Conservation (phyloP, 2,888 invertebrate species). For the Latheticus oryzae region DNA sequence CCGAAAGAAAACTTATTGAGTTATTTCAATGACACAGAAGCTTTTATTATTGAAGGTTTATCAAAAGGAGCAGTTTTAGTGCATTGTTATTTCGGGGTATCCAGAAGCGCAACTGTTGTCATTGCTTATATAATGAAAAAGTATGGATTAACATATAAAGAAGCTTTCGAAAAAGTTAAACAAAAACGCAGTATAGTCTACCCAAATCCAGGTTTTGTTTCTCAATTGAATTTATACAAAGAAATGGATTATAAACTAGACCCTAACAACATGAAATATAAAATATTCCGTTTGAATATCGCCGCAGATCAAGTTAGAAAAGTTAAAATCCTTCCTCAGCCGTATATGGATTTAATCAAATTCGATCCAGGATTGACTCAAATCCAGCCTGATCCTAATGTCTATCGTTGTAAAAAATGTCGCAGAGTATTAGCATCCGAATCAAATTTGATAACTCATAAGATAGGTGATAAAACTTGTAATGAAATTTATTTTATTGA, state of each 20-base stretch:
- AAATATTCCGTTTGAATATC: constrained; percentile 79
- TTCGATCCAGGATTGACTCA: constrained; percentile 82
- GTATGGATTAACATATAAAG: constrained; percentile 76
- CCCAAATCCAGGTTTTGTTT: constrained; percentile 85
- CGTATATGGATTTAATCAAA: constrained; percentile 81
- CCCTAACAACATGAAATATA: constrained; percentile 76
- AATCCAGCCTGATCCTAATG: constrained; percentile 80
- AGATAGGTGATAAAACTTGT: constrained; percentile 69
- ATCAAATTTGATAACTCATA: constrained; percentile 82
- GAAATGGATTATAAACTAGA: constrained; percentile 82
- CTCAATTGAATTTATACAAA: constrained; percentile 82
- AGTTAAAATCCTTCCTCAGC: constrained; percentile 86
- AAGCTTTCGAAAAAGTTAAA: constrained; percentile 78
- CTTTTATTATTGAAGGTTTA: constrained; percentile 80
- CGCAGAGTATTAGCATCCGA: constrained; percentile 84
- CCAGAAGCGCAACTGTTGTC: constrained; percentile 88
- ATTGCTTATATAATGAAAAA: constrained; percentile 91
- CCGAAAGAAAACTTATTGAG: constrained; percentile 86
- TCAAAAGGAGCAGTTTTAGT: constrained; percentile 79
- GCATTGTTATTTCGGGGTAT: constrained; percentile 93
- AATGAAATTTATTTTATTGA: constrained; percentile 86
- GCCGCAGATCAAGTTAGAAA: constrained; percentile 85
- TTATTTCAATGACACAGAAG: constrained; percentile 80
- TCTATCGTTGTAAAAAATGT: constrained; percentile 87
- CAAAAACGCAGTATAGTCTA: constrained; percentile 77